These are phyloP conservation scores for Lindbergichthys nudifrons DNA, from an alignment of 2,797 vertebrate genomes.

Conservation along the genomic window DNA sequence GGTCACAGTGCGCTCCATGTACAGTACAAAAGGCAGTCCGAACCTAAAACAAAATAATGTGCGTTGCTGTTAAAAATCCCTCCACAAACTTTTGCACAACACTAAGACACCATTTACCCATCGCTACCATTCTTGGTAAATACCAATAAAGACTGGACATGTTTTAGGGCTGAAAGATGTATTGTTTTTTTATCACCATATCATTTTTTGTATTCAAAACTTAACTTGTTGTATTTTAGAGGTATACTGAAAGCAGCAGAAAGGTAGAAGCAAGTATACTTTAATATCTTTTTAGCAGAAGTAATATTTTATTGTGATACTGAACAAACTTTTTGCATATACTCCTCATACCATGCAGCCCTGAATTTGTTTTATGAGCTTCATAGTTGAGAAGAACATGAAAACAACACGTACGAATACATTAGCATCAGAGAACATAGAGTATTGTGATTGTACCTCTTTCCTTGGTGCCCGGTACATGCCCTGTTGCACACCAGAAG, in stretches of 20 bases:
- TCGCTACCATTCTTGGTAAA: neutral
- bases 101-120: rapidly evolving
- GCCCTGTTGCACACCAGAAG: slow-evolving; percentile 96
- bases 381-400: neutral
- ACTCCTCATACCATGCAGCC: too few species aligned
- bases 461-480: slow-evolving; percentile 94
- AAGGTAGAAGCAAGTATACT: too few species aligned
- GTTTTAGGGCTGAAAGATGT: too few species aligned
- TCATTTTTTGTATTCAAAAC: too few species aligned
- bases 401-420: neutral
- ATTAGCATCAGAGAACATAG: neutral
- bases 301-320: too few species aligned
- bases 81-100: neutral
- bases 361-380: neutral
- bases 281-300: too few species aligned
- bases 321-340: too few species aligned
- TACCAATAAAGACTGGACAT: neutral
- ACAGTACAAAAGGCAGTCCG: slow-evolving; percentile 95
- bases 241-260: too few species aligned
- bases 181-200: too few species aligned
- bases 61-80: neutral
- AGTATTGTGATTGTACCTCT: slow-evolving; percentile 83
- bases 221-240: too few species aligned
- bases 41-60: slow-evolving; percentile 84
- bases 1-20: slow-evolving; percentile 94